Evolutionary conservation across 2,113 vertebrate genomes (phyloP).

Genomic region (Bubo bubo): DNA sequence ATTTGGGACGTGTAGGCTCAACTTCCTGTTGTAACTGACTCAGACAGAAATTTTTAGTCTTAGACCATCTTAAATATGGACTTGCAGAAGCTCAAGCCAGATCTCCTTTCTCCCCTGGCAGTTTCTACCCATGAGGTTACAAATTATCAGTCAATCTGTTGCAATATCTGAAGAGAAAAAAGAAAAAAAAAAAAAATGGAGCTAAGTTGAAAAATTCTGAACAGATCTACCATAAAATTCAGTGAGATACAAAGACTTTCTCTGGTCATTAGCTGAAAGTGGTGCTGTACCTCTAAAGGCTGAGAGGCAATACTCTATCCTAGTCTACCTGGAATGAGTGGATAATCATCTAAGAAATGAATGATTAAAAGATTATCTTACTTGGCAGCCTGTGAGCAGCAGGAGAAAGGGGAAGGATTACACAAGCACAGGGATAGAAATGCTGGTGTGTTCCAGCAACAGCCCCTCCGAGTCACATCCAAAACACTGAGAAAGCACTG

Average conservation of each 20-base stretch:
- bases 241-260: neutral
- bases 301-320: neutral
- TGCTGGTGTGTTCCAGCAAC: accelerated
- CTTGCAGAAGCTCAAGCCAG: neutral
- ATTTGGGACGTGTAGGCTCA: neutral
- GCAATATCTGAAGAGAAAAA: neutral
- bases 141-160: neutral
- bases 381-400: neutral
- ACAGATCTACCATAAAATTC: neutral
- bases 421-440: neutral
- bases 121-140: neutral
- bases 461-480: accelerated
- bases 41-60: neutral
- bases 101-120: neutral
- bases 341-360: neutral
- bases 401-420: neutral
- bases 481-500: neutral
- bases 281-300: neutral
- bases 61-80: neutral
- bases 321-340: neutral
- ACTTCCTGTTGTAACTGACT: neutral
- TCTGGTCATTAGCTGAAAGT: neutral
- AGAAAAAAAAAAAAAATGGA: neutral
- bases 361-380: neutral
- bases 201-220: neutral